phyloP scores from a whole-genome alignment of 2,888 invertebrate species.

The Sclerodermus sp. region DNA sequence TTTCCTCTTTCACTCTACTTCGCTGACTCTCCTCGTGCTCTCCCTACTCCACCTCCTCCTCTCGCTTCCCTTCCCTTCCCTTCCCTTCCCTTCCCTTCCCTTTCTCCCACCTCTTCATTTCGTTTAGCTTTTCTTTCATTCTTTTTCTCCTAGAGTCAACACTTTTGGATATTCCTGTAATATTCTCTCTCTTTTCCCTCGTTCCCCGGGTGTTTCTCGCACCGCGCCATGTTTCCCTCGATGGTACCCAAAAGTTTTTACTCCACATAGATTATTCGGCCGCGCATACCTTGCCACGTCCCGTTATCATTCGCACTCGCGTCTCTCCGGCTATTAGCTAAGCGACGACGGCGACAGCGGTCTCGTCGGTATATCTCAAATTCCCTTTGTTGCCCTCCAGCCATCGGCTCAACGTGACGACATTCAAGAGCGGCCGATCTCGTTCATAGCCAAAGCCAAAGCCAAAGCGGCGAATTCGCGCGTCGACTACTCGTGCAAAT shows the following conservation, averaged over 20 bases:
- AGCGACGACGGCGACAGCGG: not conserved
- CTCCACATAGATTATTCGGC: no score
- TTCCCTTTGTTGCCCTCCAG: slow-evolving; percentile 10
- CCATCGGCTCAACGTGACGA: slow-evolving; percentile 25
- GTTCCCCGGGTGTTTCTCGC: no score
- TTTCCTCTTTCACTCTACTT: slow-evolving; percentile 7
- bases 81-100: slow-evolving; percentile 12
- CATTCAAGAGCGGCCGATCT: slow-evolving; percentile 23
- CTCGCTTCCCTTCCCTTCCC: slow-evolving; percentile 12
- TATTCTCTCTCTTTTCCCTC: slow-evolving; percentile 10
- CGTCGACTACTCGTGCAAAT: not conserved
- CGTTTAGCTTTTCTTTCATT: slow-evolving; percentile 2
- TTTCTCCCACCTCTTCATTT: not conserved
- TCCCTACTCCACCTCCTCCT: slow-evolving; percentile 9
- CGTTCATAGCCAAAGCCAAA: not conserved
- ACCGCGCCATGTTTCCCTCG: no score
- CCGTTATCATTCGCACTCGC: slow-evolving; percentile 4
- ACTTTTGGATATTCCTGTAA: no score
- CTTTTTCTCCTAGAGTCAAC: slow-evolving; percentile 8
- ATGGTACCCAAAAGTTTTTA: no score
- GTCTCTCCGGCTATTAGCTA: not conserved
- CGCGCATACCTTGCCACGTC: no score
- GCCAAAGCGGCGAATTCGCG: not conserved
- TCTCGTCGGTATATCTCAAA: no score
- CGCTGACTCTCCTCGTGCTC: slow-evolving; percentile 2